Base-by-base conservation (phyloP, 2,113 vertebrate species). In the Acinonyx jubatus region DNA sequence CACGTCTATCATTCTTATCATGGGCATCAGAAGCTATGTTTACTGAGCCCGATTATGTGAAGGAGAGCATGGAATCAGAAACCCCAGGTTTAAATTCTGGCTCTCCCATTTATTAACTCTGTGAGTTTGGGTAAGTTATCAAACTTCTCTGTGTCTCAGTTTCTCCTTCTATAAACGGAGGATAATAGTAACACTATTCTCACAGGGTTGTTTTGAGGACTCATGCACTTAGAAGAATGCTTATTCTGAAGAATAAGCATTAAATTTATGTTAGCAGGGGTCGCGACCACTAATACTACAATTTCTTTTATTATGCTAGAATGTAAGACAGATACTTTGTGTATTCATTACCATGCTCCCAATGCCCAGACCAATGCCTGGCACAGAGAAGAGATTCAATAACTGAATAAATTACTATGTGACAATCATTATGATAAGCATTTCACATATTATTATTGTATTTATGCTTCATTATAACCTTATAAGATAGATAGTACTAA, bases 31-130 rank as follows among this genome's bases (percentile, higher is more conserved):
- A 96, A 95, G 33, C 48, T 61, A 15, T 2, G 78, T 12, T 87
- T 92, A 78, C 27, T 27, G 68, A 50, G 7, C 7, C 15, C 1
- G 6, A 45, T 74, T 82, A 83, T 55, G 27, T 81, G 86, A 90
- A 81, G 15, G 16, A 95, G n/a, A 96, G 29, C 63, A 73, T 16
- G 7, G 48, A 96, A 48, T 95, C 61, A 86, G 66, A 69, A 8
- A 74, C 85, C 76, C 1, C 74, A 33, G 65, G 61, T 73, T 96
- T 96, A 73, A 78, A 92, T 83, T 97, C 74, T 85, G 61, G 45
- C 36, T 82, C 36, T 61, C 50, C 9, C 36, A 69, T 85, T 92
- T 45, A 89, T 81, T 52, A 74, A 84, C 57, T 63, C 36, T 45
- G 50, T 57, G 61, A 87, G 27, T 11, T 73, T 86, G 19, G 61